Conservation (phyloP, 2,888 invertebrate genomes). For the Rhorus exstirpatorius region DNA sequence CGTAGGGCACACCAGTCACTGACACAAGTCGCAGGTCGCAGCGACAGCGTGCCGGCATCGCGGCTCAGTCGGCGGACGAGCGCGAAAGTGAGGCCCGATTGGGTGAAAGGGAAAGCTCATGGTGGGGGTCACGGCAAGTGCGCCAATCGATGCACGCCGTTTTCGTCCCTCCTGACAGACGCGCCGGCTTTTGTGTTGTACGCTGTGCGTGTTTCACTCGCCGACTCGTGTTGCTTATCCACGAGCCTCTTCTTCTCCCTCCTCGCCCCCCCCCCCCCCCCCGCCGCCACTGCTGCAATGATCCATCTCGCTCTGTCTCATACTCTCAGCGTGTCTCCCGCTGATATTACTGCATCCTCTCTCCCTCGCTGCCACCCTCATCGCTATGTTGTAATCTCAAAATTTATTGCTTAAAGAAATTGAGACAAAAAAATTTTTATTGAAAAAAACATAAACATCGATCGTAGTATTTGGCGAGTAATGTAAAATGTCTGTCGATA, state of each 20-base stretch:
- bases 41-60: constrained; percentile 75
- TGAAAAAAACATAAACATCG: no score
- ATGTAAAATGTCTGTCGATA: no score
- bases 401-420: no score
- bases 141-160: constrained; percentile 85
- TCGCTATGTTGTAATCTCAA: constrained; percentile 55
- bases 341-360: constrained; percentile 49
- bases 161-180: constrained; percentile 75
- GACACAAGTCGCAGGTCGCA: constrained; percentile 66
- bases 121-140: constrained; percentile 86
- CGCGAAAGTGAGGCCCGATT: constrained; percentile 86
- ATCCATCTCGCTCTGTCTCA: constrained; percentile 20
- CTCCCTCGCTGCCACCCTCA: constrained; percentile 56
- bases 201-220: constrained; percentile 64
- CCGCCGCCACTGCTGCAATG: no score
- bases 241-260: constrained; percentile 65
- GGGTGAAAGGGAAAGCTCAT: constrained; percentile 86
- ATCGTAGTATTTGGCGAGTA: no score
- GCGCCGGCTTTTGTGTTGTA: constrained; percentile 68
- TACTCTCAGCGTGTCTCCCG: constrained; percentile 30
- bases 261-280: constrained; percentile 50
- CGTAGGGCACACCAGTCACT: constrained; percentile 72
- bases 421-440: no score
- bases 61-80: constrained; percentile 81
- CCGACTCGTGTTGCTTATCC: constrained; percentile 60